A percentile compares a stretch with the other conserved stretches of the same genome.
Conservation (phyloP, 2,113 vertebrate species). For the Rhinogobius similis region DNA sequence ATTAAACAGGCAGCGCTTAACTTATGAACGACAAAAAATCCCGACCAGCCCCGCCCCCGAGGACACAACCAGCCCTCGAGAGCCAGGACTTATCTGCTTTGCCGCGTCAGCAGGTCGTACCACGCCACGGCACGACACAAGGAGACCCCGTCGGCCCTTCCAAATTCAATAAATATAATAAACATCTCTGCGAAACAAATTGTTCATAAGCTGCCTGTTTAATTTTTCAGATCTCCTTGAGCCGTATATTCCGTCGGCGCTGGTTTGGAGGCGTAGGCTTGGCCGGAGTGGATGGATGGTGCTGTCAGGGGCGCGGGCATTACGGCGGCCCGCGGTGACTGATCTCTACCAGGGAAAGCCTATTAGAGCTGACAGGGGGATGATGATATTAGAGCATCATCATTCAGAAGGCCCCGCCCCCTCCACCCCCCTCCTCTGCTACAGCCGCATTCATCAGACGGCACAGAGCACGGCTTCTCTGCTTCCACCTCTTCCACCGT, state of each 20-base stretch:
- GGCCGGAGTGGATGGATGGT: constrained; percentile 97
- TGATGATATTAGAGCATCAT: constrained; percentile 99
- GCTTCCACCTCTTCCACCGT: constrained; percentile 36
- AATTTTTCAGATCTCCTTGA: constrained; percentile 98
- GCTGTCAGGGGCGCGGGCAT: constrained; percentile 94
- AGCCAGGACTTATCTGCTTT: too few relatives aligned
- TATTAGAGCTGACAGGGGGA: constrained; percentile 99
- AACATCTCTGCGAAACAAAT: constrained; percentile 97
- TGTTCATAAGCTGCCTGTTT: constrained; percentile 99
- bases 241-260: constrained; percentile 98
- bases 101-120: constrained; percentile 58
- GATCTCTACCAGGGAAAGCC: constrained; percentile 99
- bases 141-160: constrained; percentile 79
- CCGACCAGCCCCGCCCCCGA: too few relatives aligned
- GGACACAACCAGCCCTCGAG: constrained; percentile 43
- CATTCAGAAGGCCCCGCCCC: constrained; percentile 96
- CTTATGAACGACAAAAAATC: constrained; percentile 42
- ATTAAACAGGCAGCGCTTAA: constrained; percentile 35
- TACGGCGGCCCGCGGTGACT: constrained; percentile 98
- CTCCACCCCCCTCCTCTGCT: constrained; percentile 83
- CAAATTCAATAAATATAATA: constrained; percentile 97
- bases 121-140: constrained; percentile 65
- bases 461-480: constrained; percentile 73
- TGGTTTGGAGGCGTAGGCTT: constrained; percentile 94
- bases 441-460: constrained; percentile 97